These are phyloP conservation scores for Corythornis cristatus DNA, from an alignment of 2,113 vertebrate species.

Conservation along the genomic window DNA sequence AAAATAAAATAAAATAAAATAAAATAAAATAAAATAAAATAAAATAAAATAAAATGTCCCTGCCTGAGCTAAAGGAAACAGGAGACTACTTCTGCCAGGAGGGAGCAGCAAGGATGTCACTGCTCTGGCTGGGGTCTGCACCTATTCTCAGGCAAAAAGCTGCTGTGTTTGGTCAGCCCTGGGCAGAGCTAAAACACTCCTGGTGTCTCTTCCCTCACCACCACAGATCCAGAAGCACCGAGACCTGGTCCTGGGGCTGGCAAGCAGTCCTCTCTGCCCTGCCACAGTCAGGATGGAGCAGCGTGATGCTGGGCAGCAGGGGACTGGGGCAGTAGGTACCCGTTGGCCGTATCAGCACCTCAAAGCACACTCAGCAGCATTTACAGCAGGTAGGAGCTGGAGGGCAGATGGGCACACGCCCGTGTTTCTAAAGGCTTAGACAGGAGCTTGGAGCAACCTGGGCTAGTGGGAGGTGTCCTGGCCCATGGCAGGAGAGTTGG, in stretches of 20 bases:
- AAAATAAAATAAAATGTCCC: background rate
- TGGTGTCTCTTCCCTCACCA: background rate
- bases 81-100: background rate
- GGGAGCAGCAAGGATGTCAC: background rate
- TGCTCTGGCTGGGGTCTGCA: background rate
- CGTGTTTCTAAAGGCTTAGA: background rate
- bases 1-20: too few relatives aligned
- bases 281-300: background rate
- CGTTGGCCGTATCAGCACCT: background rate
- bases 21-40: too few relatives aligned
- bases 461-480: too few relatives aligned
- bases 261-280: background rate
- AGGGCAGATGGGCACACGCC: background rate
- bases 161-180: slow-evolving; percentile 1
- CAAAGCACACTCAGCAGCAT: background rate
- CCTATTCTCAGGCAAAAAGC: background rate
- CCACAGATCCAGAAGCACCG: background rate
- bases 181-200: background rate
- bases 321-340: background rate
- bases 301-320: background rate
- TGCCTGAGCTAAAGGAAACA: background rate
- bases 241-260: background rate
- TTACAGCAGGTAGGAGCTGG: background rate
- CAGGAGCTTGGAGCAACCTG: too few relatives aligned
- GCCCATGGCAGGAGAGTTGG: too few relatives aligned